Conservation (phyloP, 2,888 invertebrate species). For the Drosophila fungiperda region DNA sequence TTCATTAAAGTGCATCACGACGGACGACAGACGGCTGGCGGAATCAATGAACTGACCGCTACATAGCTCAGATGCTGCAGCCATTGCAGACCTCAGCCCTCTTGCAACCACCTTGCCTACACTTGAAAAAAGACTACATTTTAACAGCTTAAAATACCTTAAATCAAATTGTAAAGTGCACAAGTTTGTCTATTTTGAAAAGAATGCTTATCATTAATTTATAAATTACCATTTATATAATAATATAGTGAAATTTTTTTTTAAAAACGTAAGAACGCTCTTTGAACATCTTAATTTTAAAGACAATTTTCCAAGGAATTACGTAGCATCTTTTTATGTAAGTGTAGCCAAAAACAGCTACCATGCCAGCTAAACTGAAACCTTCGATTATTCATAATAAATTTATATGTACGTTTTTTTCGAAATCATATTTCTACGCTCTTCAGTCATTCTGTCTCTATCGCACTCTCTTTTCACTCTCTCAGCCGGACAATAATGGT, state of each 20-base stretch:
- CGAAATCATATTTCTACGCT: no score
- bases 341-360: conserved; percentile 43
- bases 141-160: neutral
- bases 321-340: neutral
- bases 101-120: conserved; percentile 5
- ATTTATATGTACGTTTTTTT: no score
- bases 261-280: no score
- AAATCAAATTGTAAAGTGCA: neutral
- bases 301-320: no score
- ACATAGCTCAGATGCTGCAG: conserved; percentile 55
- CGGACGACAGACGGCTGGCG: conserved; percentile 68
- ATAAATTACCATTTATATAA: neutral
- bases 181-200: neutral
- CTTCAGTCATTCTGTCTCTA: no score
- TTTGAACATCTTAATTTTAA: neutral
- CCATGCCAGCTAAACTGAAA: conserved; percentile 34
- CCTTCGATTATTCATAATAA: conserved; percentile 27
- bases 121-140: neutral
- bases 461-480: no score
- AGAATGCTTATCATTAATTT: neutral
- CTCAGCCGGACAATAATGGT: conserved; percentile 29
- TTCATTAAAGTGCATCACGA: conserved; percentile 85
- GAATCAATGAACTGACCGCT: conserved; percentile 74
- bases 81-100: conserved; percentile 27
- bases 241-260: neutral